Evolutionary conservation across 2,113 vertebrate species (phyloP).

Genomic region (Poeciliopsis occidentalis): DNA sequence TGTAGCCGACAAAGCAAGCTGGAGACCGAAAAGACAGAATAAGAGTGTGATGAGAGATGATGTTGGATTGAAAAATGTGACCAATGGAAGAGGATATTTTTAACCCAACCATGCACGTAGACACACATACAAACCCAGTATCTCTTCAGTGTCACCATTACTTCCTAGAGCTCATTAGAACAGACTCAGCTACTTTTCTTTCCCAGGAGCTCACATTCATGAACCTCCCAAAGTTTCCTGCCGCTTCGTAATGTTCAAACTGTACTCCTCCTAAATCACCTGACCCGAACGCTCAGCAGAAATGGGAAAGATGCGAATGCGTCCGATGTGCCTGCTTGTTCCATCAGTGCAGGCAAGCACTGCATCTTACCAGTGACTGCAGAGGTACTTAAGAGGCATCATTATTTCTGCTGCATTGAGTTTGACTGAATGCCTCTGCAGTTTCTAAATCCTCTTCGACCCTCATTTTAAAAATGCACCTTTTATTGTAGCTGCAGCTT

Average conservation of each 20-base stretch:
- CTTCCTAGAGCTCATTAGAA: constrained; percentile 47
- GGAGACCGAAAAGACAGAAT: background rate
- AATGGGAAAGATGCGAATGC: background rate
- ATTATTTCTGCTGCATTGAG: constrained; percentile 52
- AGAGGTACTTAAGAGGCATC: constrained; percentile 15
- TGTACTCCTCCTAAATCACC: constrained; percentile 43
- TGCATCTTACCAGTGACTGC: background rate
- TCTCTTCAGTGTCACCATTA: constrained; percentile 3
- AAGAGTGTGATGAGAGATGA: background rate
- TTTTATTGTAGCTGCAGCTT: constrained; percentile 56
- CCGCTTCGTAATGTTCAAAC: constrained; percentile 42
- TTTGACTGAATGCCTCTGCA: constrained; percentile 55
- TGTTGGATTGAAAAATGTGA: background rate
- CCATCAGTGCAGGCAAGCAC: background rate
- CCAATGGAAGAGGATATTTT: background rate
- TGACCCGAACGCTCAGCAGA: constrained; percentile 34
- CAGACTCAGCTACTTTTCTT: constrained; percentile 3
- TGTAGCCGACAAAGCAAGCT: background rate
- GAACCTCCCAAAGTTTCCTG: constrained; percentile 44
- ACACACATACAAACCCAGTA: background rate
- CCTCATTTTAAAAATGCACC: constrained; percentile 59
- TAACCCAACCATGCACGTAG: background rate
- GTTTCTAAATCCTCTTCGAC: constrained; percentile 27
- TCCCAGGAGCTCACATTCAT: constrained; percentile 36
- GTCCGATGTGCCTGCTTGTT: background rate